A percentile compares a stretch with the other conserved stretches of the same genome.
Conservation (phyloP, 1,140 invertebrate species). For the Oncopodura yosiiana region DNA sequence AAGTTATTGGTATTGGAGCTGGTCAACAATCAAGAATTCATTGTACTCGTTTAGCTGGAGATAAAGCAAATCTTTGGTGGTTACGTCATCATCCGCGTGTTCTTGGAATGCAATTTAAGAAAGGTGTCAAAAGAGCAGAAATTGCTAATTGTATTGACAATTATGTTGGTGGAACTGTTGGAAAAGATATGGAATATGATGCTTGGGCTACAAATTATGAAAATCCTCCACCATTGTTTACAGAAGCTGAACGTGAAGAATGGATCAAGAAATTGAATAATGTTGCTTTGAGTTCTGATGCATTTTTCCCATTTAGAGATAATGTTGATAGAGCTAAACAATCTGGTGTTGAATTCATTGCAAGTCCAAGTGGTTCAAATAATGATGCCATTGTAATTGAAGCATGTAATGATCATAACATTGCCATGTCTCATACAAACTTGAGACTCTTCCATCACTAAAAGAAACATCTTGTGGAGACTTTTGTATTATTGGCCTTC, state of each 20-base stretch:
- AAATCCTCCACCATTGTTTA: constrained; percentile 56
- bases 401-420: constrained; percentile 85
- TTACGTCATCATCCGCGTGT: constrained; percentile 85
- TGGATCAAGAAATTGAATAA: constrained; percentile 71
- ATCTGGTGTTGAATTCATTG: constrained; percentile 88
- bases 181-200: constrained; percentile 59
- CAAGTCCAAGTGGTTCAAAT: constrained; percentile 82
- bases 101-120: constrained; percentile 73
- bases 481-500: too few species aligned
- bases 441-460: constrained; percentile 91
- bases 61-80: constrained; percentile 90
- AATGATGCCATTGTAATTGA: constrained; percentile 84
- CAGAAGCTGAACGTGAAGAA: constrained; percentile 57
- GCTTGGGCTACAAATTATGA: constrained; percentile 64
- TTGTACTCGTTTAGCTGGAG: constrained; percentile 90
- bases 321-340: constrained; percentile 88
- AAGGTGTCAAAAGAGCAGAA: constrained; percentile 80
- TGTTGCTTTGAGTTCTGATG: constrained; percentile 93
- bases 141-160: constrained; percentile 94
- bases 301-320: constrained; percentile 97
- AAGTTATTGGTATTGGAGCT: constrained; percentile 94
- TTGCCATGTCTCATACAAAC: constrained; percentile 80
- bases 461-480: too few species aligned
- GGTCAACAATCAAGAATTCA: constrained; percentile 97
- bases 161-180: constrained; percentile 81